These are phyloP conservation scores for Leucopternis melanops DNA, from an alignment of 2,113 vertebrate species.

Conservation along the genomic window DNA sequence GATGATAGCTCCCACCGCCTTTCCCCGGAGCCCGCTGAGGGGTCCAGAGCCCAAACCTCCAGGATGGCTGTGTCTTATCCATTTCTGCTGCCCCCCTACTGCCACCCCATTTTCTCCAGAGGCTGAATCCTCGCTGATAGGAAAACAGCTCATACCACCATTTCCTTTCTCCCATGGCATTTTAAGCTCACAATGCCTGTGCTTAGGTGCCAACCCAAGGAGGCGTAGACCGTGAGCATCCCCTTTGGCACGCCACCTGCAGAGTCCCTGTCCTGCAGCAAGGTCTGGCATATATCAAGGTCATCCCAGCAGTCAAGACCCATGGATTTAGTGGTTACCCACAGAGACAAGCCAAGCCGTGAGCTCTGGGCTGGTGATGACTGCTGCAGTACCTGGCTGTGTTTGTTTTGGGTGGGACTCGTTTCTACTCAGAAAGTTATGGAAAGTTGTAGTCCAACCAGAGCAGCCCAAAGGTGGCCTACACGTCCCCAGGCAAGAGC, in stretches of 20 bases:
- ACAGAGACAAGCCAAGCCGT: background rate
- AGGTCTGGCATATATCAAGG: background rate
- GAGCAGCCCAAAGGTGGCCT: background rate
- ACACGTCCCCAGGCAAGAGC: background rate
- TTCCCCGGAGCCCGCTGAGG: background rate
- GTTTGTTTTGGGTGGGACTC: background rate
- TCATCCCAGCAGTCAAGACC: background rate
- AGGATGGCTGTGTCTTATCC: fast-evolving
- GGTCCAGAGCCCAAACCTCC: background rate
- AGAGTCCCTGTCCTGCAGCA: background rate
- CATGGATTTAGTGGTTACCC: background rate
- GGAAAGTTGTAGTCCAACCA: background rate
- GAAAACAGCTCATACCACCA: fast-evolving
- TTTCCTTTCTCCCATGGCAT: background rate
- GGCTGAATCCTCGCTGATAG: background rate
- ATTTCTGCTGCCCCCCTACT: background rate
- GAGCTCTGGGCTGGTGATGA: background rate
- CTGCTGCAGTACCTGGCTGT: background rate
- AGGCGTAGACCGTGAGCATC: fast-evolving
- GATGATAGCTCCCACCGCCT: background rate
- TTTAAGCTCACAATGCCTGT: fast-evolving
- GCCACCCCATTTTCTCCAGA: background rate
- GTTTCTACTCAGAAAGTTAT: background rate
- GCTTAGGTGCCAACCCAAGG: background rate
- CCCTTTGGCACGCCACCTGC: fast-evolving